Conservation (phyloP, 2,797 vertebrate species). For the Protonibea diacanthus region DNA sequence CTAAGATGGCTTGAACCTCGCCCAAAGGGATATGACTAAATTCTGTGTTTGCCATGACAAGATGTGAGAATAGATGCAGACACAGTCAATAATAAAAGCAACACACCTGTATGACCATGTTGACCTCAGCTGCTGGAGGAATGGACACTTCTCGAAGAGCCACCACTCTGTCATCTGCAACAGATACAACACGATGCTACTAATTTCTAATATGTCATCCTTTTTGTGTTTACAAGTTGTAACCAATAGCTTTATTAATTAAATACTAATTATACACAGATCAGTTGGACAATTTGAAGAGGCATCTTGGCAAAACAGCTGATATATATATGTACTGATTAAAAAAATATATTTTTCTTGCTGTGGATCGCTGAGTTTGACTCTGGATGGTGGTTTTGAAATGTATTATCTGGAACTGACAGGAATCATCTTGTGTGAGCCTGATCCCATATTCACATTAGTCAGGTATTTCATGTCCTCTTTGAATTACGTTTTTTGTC, state of each 20-base stretch:
- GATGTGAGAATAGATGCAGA: background rate
- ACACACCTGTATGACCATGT: slow-evolving; percentile 51
- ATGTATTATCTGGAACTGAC: background rate
- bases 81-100: background rate
- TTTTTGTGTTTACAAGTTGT: background rate
- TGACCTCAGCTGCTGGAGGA: slow-evolving; percentile 52
- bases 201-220: background rate
- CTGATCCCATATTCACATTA: background rate
- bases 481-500: background rate
- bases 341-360: no score
- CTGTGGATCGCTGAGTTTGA: background rate
- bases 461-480: background rate
- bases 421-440: background rate
- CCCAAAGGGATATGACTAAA: no score
- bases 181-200: background rate
- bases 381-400: background rate
- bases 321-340: background rate
- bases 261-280: no score
- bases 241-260: background rate
- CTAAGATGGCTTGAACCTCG: no score
- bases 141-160: slow-evolving; percentile 72
- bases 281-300: background rate
- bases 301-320: no score
- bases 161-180: slow-evolving; percentile 74
- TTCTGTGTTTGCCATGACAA: no score